Evolutionary conservation across 2,888 invertebrate genomes (phyloP), one percentile per base, ranked within the genome.

Genomic region (Acronicta alni): DNA sequence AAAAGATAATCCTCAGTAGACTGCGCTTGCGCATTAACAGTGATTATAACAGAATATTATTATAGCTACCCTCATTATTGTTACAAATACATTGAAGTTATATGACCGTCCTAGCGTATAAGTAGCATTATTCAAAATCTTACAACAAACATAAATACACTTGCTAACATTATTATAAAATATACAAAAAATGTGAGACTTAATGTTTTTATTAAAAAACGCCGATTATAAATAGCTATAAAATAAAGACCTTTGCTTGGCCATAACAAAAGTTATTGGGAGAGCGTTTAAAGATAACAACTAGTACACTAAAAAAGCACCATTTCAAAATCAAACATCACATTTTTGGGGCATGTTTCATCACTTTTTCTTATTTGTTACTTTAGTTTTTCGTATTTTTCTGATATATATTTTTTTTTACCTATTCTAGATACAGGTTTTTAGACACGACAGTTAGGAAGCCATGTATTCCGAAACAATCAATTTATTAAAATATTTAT

Each of bases 241-340:
- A 57, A 54, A 51, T 54, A 62, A 65, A 17, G 67, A 47, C 70
- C 72, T 62, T 73, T 76, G 71, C 70, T 52, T 72, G 73, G 73
- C 70, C 63, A 38, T 41, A 67, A 72, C n/a, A 47, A 62, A 75
- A 67, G 35, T 56, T 57, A 64, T 67, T 48, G 57, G 35, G 52
- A 70, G 67, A 67, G 43, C 51, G 61, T 59, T 26, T 45, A 38
- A 43, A 57, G 48, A 38, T 53, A 63, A 61, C 37, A 64, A 39
- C 37, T 57, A 58, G 18, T 62, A 68, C 66, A 62, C 20, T 66
- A 16, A 59, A 76, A 67, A 77, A 80, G 79, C 79, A 80, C 79
- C 79, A 75, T 75, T 69, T 66, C 66, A 43, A 70, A 74, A 66
- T 55, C 46, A 69, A 59, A 38, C 61, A 54, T 75, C 65, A 67